Conservation (phyloP, 2,797 vertebrate species). For the Sparidentex hasta region DNA sequence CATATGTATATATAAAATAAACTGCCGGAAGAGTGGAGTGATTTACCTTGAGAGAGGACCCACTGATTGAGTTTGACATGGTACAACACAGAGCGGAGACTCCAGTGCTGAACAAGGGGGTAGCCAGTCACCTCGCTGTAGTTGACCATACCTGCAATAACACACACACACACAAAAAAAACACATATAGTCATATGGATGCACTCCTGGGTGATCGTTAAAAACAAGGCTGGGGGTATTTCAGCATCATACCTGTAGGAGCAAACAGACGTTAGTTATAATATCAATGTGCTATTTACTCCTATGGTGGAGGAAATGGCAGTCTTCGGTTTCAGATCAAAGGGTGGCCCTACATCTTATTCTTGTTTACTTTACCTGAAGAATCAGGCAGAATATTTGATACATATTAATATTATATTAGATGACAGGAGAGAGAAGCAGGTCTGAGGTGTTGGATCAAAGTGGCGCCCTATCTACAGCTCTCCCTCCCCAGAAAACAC, state of each 20-base stretch:
- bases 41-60: conserved; percentile 93
- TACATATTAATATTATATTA: conserved; percentile 64
- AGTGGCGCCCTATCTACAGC: conserved; percentile 31
- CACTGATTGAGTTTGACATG: conserved; percentile 96
- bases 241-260: conserved; percentile 14
- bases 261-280: neutral
- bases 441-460: conserved; percentile 55
- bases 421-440: conserved; percentile 47
- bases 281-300: conserved; percentile 44
- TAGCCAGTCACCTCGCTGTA: conserved; percentile 98
- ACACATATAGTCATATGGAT: neutral
- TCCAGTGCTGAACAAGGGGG: conserved; percentile 95
- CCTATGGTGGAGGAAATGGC: conserved; percentile 22
- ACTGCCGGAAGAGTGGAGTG: neutral
- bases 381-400: conserved; percentile 38
- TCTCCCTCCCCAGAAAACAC: conserved; percentile 3
- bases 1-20: neutral
- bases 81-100: conserved; percentile 93
- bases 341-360: conserved; percentile 37
- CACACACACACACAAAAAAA: neutral
- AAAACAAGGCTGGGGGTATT: neutral
- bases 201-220: neutral
- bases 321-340: conserved; percentile 54
- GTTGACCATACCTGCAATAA: conserved; percentile 95
- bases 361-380: conserved; percentile 60